Conservation (phyloP, 2,797 vertebrate species). For the Poeciliopsis gracilis region DNA sequence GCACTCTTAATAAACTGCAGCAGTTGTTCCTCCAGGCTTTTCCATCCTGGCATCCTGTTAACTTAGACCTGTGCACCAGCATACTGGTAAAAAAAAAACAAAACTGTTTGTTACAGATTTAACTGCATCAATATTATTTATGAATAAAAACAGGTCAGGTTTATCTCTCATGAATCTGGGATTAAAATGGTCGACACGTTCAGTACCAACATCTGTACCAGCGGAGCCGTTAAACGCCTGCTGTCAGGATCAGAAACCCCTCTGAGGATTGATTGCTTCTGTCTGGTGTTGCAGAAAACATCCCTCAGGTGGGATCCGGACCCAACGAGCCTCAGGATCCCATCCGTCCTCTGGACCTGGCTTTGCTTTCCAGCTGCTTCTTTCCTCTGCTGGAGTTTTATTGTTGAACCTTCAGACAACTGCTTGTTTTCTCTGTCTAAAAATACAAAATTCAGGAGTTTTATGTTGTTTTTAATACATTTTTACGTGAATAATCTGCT, state of each 20-base stretch:
- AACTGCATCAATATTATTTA: background rate
- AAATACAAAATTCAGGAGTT: background rate
- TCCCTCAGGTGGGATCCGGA: background rate
- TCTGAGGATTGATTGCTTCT: background rate
- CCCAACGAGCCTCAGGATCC: background rate
- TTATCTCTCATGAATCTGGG: background rate
- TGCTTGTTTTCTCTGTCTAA: background rate
- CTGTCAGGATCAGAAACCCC: background rate
- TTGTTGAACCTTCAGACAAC: background rate
- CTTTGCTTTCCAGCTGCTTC: background rate
- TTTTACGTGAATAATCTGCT: background rate
- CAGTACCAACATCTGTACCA: background rate
- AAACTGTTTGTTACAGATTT: background rate
- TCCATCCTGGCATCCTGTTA: no score
- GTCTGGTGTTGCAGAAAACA: background rate
- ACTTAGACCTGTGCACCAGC: background rate
- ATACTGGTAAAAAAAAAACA: no score
- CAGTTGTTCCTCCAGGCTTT: no score
- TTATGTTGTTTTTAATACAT: background rate
- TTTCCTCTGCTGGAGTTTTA: background rate
- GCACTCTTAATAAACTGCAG: no score
- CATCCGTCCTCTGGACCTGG: background rate
- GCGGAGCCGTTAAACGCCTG: background rate
- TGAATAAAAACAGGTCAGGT: background rate
- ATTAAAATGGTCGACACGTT: background rate